Evolutionary conservation across 2,113 vertebrate species (phyloP), one percentile per base, ranked within the genome.

Genomic region (Propithecus coquereli): DNA sequence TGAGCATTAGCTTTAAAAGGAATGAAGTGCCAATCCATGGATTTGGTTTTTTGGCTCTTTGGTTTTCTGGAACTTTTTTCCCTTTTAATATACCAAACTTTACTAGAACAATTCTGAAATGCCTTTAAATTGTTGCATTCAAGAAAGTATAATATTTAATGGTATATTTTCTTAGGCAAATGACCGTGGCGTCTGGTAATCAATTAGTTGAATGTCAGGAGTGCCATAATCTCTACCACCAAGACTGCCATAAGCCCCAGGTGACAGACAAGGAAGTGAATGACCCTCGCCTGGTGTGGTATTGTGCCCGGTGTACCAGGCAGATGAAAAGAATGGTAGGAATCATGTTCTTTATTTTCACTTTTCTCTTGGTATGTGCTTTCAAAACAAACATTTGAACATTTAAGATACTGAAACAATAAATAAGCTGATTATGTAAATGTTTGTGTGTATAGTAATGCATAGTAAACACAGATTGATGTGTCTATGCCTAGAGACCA

Each of bases 291-390:
- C 98, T 99, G 5, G 99, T 99, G 37, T 99, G 99, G 99, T 99
- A 99, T 79, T 99, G 99, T 92, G 99, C 99, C 68, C 99, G 99
- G 87, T 99, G 99, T 97, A 99, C 99, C 96, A 98, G 99, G 86
- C 99, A 99, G 97, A 99, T 99, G 99, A 99, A 99, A 96, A 99
- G 99, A 95, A 99, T 99, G 99, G 99, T 99, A 98, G 98, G 99
- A 97, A 52, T 89, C 66, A 37, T 1, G 96, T 96, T 96, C 54
- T 98, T 70, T 95, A 0, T 0, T 90, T 79, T 96, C 90, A 82
- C 52, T 70, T 91, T 80, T 96, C 3, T 94, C 20, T 94, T 81
- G 12, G 40, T 79, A 27, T 20, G 6, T 83, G 40, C 57, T 88
- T 87, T 84, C 52, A 86, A 74, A 85, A 70, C 82, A 93, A 92